phyloP scores from a whole-genome alignment of 2,113 vertebrate species.

The Acanthochromis polyacanthus region DNA sequence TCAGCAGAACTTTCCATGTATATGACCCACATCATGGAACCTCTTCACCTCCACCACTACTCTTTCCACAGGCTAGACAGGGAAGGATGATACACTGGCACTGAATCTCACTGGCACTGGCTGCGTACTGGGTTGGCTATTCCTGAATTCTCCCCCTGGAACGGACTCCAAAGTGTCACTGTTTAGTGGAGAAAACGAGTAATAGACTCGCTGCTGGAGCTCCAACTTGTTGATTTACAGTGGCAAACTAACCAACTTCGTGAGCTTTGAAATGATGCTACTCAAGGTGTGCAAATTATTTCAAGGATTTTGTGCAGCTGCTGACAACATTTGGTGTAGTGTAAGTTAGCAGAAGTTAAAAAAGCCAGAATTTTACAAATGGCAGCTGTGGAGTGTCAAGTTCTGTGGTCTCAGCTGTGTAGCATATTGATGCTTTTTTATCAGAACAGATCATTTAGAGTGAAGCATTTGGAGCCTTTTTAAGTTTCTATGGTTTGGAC shows the following conservation, averaged over 20 bases:
- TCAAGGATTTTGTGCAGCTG: conserved; percentile 46
- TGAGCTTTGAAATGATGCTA: neutral
- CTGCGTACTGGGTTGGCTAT: conserved; percentile 44
- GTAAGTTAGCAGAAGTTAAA: conserved; percentile 66
- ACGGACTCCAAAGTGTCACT: conserved; percentile 37
- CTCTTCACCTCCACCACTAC: conserved; percentile 68
- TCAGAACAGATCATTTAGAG: conserved; percentile 71
- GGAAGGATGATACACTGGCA: conserved; percentile 72
- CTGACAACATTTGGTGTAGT: conserved; percentile 62
- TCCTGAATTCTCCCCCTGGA: conserved; percentile 54
- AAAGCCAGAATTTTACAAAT: conserved; percentile 78
- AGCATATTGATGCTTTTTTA: conserved; percentile 77
- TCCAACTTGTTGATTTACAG: conserved; percentile 17
- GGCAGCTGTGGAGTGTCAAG: conserved; percentile 74
- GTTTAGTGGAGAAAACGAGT: conserved; percentile 25
- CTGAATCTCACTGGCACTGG: conserved; percentile 47
- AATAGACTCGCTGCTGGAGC: conserved; percentile 13
- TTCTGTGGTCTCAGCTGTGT: conserved; percentile 83
- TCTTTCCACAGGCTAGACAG: conserved; percentile 75
- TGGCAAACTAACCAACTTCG: conserved; percentile 1
- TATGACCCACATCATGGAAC: conserved; percentile 74
- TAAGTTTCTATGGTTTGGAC: conserved; percentile 59
- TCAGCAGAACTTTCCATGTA: conserved; percentile 73
- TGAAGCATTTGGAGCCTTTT: conserved; percentile 50
- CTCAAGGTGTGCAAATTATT: conserved; percentile 44